Conservation (phyloP, 2,113 vertebrate genomes). For the Ammodytes dubius region DNA sequence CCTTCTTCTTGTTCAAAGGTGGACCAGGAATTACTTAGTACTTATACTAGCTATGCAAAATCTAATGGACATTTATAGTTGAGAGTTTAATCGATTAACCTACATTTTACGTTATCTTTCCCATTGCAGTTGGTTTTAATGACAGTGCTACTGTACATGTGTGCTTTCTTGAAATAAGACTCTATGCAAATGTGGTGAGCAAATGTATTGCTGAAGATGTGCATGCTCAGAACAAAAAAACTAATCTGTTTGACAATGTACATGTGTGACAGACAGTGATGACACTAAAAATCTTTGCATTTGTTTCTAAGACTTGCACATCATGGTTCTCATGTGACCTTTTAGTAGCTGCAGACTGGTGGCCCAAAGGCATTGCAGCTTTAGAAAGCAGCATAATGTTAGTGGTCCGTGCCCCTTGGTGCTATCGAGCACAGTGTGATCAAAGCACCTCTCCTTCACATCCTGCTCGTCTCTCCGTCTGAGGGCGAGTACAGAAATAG, state of each 20-base stretch:
- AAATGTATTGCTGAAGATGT: neutral
- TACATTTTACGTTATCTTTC: neutral
- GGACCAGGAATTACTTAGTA: neutral
- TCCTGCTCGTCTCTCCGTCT: constrained; percentile 55
- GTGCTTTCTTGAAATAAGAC: neutral
- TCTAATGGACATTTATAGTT: neutral
- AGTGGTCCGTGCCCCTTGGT: constrained; percentile 55
- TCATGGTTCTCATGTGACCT: constrained; percentile 51
- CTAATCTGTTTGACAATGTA: neutral
- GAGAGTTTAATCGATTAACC: neutral
- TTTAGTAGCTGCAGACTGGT: constrained; percentile 20
- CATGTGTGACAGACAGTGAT: neutral
- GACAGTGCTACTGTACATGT: neutral
- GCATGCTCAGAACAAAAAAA: neutral
- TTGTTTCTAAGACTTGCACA: constrained; percentile 12
- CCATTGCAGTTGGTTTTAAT: neutral
- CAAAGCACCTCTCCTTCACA: constrained; percentile 69
- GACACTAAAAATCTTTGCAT: neutral
- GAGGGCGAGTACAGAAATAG: constrained; percentile 74
- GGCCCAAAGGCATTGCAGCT: constrained; percentile 51
- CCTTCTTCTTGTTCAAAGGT: neutral
- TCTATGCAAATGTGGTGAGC: neutral
- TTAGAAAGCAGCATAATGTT: constrained; percentile 62
- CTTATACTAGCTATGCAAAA: neutral
- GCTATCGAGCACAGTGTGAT: constrained; percentile 66